Evolutionary conservation across 2,113 vertebrate species (phyloP).

Genomic region (Psophia crepitans): DNA sequence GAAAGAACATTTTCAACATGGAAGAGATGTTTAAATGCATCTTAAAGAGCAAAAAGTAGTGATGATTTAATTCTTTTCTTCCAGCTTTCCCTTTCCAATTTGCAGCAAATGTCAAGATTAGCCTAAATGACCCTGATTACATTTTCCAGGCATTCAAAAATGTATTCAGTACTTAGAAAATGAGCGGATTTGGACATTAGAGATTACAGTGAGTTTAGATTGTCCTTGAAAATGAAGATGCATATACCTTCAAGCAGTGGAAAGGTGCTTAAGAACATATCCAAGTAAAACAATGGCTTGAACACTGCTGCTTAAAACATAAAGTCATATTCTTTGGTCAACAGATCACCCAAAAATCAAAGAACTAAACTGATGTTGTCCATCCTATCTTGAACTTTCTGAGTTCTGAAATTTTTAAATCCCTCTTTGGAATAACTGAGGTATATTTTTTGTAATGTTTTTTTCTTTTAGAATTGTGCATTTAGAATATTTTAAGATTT

Average conservation of each 20-base stretch:
- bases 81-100: not conserved
- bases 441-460: not conserved
- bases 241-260: not conserved
- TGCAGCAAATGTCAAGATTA: not conserved
- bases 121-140: not conserved
- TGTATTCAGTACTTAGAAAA: not conserved
- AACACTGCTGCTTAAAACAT: not conserved
- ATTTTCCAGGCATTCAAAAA: not conserved
- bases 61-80: not conserved
- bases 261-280: not conserved
- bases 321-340: not conserved
- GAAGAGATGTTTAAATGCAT: not conserved
- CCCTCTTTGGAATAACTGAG: not conserved
- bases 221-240: not conserved
- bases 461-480: not conserved
- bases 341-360: not conserved
- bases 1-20: not conserved
- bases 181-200: not conserved
- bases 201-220: not conserved
- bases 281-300: not conserved
- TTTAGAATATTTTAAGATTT: not conserved
- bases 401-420: not conserved
- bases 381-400: not conserved
- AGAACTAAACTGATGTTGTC: not conserved
- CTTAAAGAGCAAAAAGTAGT: not conserved